A percentile compares a stretch with the other conserved stretches of the same genome.
phyloP scores from a whole-genome alignment of 2,888 invertebrate genomes.

The Meta bourneti region DNA sequence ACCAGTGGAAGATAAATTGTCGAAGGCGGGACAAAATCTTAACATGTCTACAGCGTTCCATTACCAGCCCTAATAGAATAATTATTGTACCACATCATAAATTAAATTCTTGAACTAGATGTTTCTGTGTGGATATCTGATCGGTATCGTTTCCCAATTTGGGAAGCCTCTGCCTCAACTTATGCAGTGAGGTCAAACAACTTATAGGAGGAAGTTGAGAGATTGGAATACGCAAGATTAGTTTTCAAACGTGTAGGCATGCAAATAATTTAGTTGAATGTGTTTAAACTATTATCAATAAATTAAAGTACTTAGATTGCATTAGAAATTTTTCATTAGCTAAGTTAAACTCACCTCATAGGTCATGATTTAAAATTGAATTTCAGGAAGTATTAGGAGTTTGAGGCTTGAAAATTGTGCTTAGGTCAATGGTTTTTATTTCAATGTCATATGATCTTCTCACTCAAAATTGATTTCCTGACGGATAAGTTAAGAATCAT shows the following conservation, averaged over 20 bases:
- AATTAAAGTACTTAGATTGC: no score
- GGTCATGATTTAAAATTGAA: no score
- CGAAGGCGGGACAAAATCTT: neutral
- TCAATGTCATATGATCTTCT: no score
- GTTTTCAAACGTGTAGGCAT: neutral
- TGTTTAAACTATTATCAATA: neutral
- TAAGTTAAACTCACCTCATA: no score
- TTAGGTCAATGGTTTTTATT: no score
- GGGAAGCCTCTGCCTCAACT: neutral
- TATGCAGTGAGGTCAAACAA: neutral
- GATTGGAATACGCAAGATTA: neutral
- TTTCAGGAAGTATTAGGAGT: no score
- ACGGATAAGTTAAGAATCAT: no score
- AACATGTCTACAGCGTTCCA: neutral
- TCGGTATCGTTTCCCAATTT: constrained; percentile 5
- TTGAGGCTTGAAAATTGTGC: no score
- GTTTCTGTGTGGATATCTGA: neutral
- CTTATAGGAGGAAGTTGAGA: neutral
- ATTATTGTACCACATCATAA: neutral
- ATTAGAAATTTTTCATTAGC: no score
- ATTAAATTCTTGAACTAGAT: constrained; percentile 6
- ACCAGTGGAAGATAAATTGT: neutral
- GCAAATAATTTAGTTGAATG: neutral
- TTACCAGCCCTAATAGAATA: neutral
- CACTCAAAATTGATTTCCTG: no score